Base-by-base conservation (phyloP, 2,113 vertebrate species). In the Oreochromis tanganicae region DNA sequence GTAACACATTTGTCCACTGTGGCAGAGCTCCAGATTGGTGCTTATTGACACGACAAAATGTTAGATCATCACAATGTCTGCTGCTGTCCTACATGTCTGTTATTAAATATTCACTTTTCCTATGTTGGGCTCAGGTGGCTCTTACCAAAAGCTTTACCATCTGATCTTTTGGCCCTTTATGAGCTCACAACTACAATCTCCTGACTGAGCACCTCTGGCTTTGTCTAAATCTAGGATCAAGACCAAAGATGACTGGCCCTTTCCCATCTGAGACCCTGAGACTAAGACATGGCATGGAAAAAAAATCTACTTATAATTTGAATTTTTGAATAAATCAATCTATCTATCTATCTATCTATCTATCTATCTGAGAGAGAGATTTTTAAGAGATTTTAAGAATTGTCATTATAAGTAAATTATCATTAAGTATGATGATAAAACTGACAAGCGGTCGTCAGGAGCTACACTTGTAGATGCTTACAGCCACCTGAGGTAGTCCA, bases 231-330 rank as follows among this genome's bases (percentile, higher is more conserved):
- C 48, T 11, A 38, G 24, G 6, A 52, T 93, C 29, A 24, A 61
- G 4, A 88, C 29, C 78, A 88, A 54, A 85, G 57, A 80, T 79
- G 36, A 82, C 52, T 34, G 24, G 24, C 19, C 4, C 36, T 81
- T 68, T 63, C n/a, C 61, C 89, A 89, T 50, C 88, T 87, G 91
- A 87, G 86, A 38, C 80, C 43, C 32, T 17, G 3, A 55, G 17
- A 14, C 3, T 59, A 52, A 16, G 24, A 82, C 50, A 32, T 14
- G 16, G 11, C 41, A 32, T 27, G 57, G 61, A 73, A 71, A 75
- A 52, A 32, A 61, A 61, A 61, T 32, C 57, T 17, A 2, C 14
- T 34, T 61, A 34, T 61, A 61, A 10, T 61, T 61, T 6, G 27
- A 61, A 61, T 61, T 29, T 29, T 13, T 24, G 21, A 2, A 24